These are phyloP conservation scores for Esox masquinongy DNA, from an alignment of 2,797 vertebrate genomes.

Conservation along the genomic window DNA sequence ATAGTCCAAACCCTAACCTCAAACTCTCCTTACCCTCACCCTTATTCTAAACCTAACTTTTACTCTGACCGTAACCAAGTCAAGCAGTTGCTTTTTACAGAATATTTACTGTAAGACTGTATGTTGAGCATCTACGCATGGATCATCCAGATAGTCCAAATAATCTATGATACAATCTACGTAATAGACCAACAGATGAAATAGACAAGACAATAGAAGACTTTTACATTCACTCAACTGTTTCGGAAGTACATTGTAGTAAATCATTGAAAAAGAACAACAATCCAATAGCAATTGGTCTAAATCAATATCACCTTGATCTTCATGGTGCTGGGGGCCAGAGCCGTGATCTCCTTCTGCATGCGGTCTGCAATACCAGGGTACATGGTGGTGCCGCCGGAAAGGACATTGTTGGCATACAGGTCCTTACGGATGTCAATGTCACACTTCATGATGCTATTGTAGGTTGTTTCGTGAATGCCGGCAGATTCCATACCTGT, in stretches of 20 bases:
- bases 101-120: too few relatives aligned
- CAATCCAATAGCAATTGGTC: background rate
- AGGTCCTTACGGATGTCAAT: constrained; percentile 91
- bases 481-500: constrained; percentile 79
- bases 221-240: background rate
- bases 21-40: too few relatives aligned
- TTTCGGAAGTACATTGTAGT: background rate
- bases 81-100: too few relatives aligned
- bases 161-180: too few relatives aligned
- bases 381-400: constrained; percentile 93
- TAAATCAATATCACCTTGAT: constrained; percentile 78
- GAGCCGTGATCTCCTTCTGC: constrained; percentile 94
- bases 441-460: constrained; percentile 80
- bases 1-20: too few relatives aligned
- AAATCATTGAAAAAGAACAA: background rate
- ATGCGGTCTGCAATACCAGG: constrained; percentile 94
- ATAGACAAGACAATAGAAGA: background rate
- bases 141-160: too few relatives aligned
- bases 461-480: constrained; percentile 77
- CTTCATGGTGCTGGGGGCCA: constrained; percentile 95
- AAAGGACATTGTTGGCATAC: constrained; percentile 93
- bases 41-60: too few relatives aligned
- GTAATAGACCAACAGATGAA: background rate
- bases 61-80: too few relatives aligned
- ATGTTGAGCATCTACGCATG: too few relatives aligned